These are phyloP conservation scores for Gisinianus flammeolus DNA, from an alignment of 2,888 invertebrate species.

Conservation along the genomic window DNA sequence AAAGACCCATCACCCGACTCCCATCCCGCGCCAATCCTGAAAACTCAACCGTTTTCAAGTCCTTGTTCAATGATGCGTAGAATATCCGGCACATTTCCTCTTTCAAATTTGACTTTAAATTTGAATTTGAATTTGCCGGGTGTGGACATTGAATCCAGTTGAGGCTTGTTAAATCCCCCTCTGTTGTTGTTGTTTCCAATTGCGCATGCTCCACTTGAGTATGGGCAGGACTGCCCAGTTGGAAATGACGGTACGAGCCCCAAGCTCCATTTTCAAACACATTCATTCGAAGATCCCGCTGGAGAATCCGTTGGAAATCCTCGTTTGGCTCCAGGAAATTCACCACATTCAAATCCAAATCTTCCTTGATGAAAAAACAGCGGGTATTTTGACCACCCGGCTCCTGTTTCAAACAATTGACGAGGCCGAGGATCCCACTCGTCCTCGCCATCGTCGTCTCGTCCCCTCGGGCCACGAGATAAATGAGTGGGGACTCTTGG, in stretches of 20 bases:
- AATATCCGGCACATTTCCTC: constrained; percentile 91
- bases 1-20: constrained; percentile 89
- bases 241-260: constrained; percentile 78
- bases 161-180: constrained; percentile 92
- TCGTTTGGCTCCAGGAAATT: neutral
- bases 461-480: neutral
- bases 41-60: constrained; percentile 91
- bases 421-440: constrained; percentile 65
- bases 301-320: constrained; percentile 2
- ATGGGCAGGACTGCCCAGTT: constrained; percentile 60
- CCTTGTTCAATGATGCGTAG: constrained; percentile 89
- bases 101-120: constrained; percentile 73
- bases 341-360: neutral
- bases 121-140: neutral
- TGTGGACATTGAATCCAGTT: constrained; percentile 91
- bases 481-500: no score
- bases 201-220: constrained; percentile 64
- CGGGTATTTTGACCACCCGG: no score
- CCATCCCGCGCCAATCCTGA: constrained; percentile 80
- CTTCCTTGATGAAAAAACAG: constrained; percentile 59
- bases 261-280: constrained; percentile 66
- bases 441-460: constrained; percentile 56
- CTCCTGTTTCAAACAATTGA: constrained; percentile 65
- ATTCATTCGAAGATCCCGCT: constrained; percentile 40
- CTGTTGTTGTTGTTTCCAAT: constrained; percentile 89